Percentiles rank a stretch among this genome's conserved stretches.
Conservation (phyloP, 2,888 invertebrate genomes). For the Mylabris sibirica region DNA sequence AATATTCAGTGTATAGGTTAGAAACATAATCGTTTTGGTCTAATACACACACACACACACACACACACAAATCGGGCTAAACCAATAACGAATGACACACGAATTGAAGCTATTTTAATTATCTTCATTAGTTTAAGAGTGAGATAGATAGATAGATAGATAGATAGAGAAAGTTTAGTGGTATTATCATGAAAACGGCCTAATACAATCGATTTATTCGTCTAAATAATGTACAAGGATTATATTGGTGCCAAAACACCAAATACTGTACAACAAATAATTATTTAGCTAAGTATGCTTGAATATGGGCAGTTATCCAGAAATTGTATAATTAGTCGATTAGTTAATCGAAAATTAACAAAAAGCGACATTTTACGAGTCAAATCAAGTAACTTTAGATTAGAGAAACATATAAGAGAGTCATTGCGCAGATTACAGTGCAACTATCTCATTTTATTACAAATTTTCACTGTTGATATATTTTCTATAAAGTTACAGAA, state of each 20-base stretch:
- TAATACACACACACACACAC: too few species aligned
- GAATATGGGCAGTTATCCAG: conserved; percentile 6
- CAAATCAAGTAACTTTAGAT: too few species aligned
- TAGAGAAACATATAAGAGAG: too few species aligned
- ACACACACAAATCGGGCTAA: too few species aligned
- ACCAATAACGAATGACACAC: conserved; percentile 39
- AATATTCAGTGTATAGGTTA: not conserved
- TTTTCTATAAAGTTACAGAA: not conserved
- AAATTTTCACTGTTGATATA: too few species aligned
- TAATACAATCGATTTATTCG: not conserved
- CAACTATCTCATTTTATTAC: too few species aligned
- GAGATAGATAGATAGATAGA: not conserved
- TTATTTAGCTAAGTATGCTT: not conserved
- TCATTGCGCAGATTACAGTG: too few species aligned
- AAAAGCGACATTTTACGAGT: not conserved
- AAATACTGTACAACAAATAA: not conserved
- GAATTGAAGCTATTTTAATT: conserved; percentile 46
- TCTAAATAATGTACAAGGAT: conserved; percentile 11
- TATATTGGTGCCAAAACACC: not conserved
- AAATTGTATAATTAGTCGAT: conserved; percentile 6
- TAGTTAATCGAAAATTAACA: not conserved
- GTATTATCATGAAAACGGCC: not conserved
- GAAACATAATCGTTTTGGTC: conserved; percentile 33
- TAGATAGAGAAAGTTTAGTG: not conserved
- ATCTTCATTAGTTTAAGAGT: conserved; percentile 35